Base-by-base conservation (phyloP, 2,797 vertebrate genomes). In the Simalia tracyae region DNA sequence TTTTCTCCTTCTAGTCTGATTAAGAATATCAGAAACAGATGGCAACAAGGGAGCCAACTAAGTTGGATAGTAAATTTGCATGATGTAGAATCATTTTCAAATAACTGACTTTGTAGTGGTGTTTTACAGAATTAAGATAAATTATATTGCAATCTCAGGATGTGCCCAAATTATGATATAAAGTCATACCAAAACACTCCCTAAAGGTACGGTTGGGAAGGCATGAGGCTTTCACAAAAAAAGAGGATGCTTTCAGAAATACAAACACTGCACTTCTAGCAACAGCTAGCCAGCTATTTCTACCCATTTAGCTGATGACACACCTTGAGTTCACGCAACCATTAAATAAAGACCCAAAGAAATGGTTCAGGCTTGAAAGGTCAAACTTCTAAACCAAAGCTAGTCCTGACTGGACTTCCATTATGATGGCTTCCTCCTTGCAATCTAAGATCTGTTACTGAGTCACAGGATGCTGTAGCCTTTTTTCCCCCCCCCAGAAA, bases 81-180 rank as follows among this genome's bases (percentile, higher is more conserved):
- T 36, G 42, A 31, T 26, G 17, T 81, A 31, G 31, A 63, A 84
- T 64, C 68, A 87, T 46, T 90, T 57, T 57, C 66, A 84, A 57
- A 76, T 31, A 87, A 85, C 50, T 92, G 88, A 86, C 50, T 90
- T 11, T 6, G 42, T 46, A 36, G 31, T 85, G 57, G 56, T 12
- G 76, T 86, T 76, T n/a, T 81, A 57, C 24, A 36, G 24, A 88
- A 42, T 26, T 36, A 63, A 56, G 59, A 56, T 59, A 66, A 93
- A 46, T 93, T 84, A 91, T 64, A 64, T 9, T 57, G 15, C 64
- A 84, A 57, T 12, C n/a, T 72, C 90, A 89, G 87, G 87, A 90
- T 56, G 24, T 86, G 26, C 68, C 81, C 11, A 81, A 56, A 9
- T 87, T 57, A 31, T 28, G 66, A 57, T 66, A 91, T 63, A 81